Evolutionary conservation across 2,797 vertebrate species (phyloP).

Genomic region (Oreochromis grahami): DNA sequence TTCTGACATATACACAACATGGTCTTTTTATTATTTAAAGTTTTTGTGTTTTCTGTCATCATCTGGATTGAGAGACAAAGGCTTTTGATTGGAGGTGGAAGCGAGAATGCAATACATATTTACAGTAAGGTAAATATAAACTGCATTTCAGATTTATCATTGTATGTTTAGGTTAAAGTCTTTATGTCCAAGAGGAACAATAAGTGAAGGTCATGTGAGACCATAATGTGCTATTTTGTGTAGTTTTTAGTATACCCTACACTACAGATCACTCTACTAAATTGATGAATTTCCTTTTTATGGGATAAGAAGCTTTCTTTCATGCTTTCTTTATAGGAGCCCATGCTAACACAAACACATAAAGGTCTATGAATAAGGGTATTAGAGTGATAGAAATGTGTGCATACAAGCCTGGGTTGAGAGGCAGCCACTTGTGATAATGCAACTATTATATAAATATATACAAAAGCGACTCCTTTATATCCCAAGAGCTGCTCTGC

Average conservation of each 20-base stretch:
- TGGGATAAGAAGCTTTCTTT: not conserved
- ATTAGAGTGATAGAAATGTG: not conserved
- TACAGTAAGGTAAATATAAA: not conserved
- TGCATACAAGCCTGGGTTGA: slow-evolving; percentile 11
- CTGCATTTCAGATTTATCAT: not conserved
- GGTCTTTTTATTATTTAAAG: slow-evolving; percentile 19
- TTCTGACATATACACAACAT: slow-evolving; percentile 11
- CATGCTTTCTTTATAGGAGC: not conserved
- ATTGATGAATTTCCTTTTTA: not conserved
- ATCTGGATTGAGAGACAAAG: not conserved
- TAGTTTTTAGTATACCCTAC: not conserved
- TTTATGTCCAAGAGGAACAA: not conserved
- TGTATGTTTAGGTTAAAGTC: not conserved
- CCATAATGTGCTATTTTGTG: not conserved
- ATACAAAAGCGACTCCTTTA: slow-evolving; percentile 19
- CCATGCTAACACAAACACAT: not conserved
- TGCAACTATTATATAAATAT: slow-evolving; percentile 24
- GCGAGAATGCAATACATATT: not conserved
- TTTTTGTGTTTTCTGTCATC: not conserved
- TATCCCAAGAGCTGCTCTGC: not conserved
- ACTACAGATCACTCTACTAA: not conserved
- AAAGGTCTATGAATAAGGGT: not conserved
- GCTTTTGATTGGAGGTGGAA: not conserved
- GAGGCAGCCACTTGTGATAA: slow-evolving; percentile 33
- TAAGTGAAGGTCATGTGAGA: not conserved